Evolutionary conservation across 2,888 invertebrate genomes (phyloP).

Genomic region (Cephus spinipes): DNA sequence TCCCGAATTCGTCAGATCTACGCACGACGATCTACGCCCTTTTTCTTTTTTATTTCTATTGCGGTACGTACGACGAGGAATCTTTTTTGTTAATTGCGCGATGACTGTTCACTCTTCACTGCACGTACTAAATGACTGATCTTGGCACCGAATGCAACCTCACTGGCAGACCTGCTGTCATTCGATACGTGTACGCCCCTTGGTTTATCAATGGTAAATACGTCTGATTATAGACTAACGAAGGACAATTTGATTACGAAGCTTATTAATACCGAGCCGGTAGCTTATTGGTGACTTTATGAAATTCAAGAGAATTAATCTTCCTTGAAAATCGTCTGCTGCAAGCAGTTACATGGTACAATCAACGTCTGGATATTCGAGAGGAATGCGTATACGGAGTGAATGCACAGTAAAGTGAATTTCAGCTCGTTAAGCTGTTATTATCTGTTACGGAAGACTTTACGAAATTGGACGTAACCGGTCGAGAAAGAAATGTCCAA

Average conservation of each 20-base stretch:
- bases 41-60: background rate
- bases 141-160: background rate
- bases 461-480: background rate
- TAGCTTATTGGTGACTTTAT: background rate
- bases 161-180: constrained; percentile 10
- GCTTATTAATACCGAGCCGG: background rate
- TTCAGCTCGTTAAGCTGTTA: background rate
- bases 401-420: background rate
- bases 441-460: background rate
- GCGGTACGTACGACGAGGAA: background rate
- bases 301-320: background rate
- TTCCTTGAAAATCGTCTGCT: background rate
- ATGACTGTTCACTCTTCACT: background rate
- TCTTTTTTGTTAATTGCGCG: background rate
- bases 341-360: background rate
- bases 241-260: background rate
- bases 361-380: background rate
- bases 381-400: background rate
- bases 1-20: background rate
- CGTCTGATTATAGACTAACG: background rate
- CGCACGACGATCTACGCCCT: background rate
- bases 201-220: constrained; percentile 32
- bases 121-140: background rate
- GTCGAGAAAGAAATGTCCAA: background rate
- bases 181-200: constrained; percentile 41